These are phyloP conservation scores for Drosophila funebris DNA, from an alignment of 1,140 invertebrate species.

Conservation along the genomic window DNA sequence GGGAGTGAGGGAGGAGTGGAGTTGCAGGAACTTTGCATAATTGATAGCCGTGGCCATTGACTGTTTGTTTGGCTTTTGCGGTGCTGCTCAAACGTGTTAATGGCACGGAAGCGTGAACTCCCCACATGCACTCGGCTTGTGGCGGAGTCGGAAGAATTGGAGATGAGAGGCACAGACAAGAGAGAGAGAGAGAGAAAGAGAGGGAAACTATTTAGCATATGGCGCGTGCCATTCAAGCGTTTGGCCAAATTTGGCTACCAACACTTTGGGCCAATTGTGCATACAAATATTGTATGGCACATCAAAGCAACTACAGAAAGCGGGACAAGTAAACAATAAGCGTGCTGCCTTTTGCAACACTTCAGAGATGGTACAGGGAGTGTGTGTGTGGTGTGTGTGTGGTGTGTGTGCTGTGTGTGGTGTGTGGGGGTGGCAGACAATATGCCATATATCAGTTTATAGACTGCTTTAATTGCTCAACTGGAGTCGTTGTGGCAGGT, in stretches of 20 bases:
- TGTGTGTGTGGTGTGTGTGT: not conserved
- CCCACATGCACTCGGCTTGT: not conserved
- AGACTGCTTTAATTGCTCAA: constrained; percentile 47
- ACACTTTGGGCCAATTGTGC: constrained; percentile 44
- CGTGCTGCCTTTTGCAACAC: constrained; percentile 11
- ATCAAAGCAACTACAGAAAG: constrained; percentile 54
- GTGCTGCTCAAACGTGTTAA: constrained; percentile 62
- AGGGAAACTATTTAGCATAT: constrained; percentile 63
- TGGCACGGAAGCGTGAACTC: constrained; percentile 73
- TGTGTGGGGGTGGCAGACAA: constrained; percentile 20
- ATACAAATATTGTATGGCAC: constrained; percentile 61
- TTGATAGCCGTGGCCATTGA: constrained; percentile 55
- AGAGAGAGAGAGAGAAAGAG: too few species aligned
- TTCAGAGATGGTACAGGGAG: not conserved
- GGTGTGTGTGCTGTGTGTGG: too few species aligned
- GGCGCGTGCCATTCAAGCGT: constrained; percentile 69
- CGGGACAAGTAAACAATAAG: not conserved
- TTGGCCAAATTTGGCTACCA: constrained; percentile 70
- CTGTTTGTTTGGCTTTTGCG: constrained; percentile 23
- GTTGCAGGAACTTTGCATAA: constrained; percentile 74
- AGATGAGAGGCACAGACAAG: too few species aligned
- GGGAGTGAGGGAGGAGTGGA: not conserved
- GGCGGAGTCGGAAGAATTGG: not conserved
- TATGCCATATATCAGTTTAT: constrained; percentile 59
- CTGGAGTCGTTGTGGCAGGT: constrained; percentile 52